Base-by-base conservation (phyloP, 1,140 invertebrate species). In the Amphibalanus amphitrite region DNA sequence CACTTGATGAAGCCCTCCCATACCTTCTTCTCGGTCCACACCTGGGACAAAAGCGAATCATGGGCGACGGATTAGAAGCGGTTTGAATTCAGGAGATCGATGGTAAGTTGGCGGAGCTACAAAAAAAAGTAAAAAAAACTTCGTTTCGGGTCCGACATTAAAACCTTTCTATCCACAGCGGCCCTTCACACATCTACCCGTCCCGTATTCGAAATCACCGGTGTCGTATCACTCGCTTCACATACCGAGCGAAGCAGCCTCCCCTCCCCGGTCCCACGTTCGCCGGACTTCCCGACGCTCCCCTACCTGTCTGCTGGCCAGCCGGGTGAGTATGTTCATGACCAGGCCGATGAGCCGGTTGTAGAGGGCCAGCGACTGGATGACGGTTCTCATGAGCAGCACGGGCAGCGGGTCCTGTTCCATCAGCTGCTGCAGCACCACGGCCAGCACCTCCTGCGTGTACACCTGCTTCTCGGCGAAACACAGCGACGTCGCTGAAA, bases 1-100 rank as follows among this genome's bases (percentile, higher is more conserved):
- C 95, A 97, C 81, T 95, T 95, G 20, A 98, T 86, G 79, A 97
- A 98, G 4, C 95, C 95, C 81, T 98, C 95, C 95, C 95, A 98
- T 10, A 97, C 91, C 76, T 94, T 93, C 74, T 93, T 93, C 75
- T 96, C 90, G 67, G 89, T 91, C 95, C 95, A 98, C 23, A 95
- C 91, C 87, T 93, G 74, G 40, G n/a, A n/a, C n/a, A n/a, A n/a
- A n/a, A n/a, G n/a, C n/a, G n/a, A n/a, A n/a, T n/a, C n/a, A n/a
- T n/a, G n/a, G n/a, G n/a, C n/a, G n/a, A n/a, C n/a, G n/a, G n/a
- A n/a, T n/a, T n/a, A n/a, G n/a, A n/a, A n/a, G n/a, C n/a, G n/a
- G n/a, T n/a, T n/a, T n/a, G n/a, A n/a, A n/a, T n/a, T n/a, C n/a
- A n/a, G n/a, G n/a, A n/a, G n/a, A n/a, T n/a, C n/a, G n/a, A n/a